Conservation (phyloP, 2,797 vertebrate species). For the Clarias fuscus region DNA sequence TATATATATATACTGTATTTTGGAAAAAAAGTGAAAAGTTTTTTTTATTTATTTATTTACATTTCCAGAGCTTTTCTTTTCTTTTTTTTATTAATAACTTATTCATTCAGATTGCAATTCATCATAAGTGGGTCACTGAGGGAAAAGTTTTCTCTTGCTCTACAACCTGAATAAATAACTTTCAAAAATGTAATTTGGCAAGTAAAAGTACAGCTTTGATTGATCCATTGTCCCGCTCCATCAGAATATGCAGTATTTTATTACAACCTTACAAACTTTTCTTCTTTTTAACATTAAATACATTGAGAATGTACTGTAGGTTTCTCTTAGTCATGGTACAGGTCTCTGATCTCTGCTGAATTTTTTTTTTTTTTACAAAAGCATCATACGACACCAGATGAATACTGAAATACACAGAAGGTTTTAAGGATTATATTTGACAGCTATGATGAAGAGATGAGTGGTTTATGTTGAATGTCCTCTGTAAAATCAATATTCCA, state of each 20-base stretch:
- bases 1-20: too few species aligned
- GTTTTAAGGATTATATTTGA: background rate
- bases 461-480: background rate
- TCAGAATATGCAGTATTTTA: background rate
- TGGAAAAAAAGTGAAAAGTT: too few species aligned
- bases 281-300: background rate
- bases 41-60: background rate
- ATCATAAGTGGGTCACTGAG: background rate
- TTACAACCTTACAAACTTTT: background rate
- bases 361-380: background rate
- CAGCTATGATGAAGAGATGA: background rate
- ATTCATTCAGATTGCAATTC: background rate
- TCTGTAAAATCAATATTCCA: background rate
- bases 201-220: background rate
- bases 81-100: background rate
- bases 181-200: background rate
- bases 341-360: too few species aligned
- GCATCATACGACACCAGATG: background rate
- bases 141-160: background rate
- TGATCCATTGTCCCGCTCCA: slow-evolving; percentile 6
- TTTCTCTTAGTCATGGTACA: background rate
- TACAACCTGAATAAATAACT: background rate
- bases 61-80: background rate
- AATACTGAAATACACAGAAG: background rate
- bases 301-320: background rate